Base-by-base conservation (phyloP, 2,797 vertebrate species). In the Sebastes kiyomatsui region DNA sequence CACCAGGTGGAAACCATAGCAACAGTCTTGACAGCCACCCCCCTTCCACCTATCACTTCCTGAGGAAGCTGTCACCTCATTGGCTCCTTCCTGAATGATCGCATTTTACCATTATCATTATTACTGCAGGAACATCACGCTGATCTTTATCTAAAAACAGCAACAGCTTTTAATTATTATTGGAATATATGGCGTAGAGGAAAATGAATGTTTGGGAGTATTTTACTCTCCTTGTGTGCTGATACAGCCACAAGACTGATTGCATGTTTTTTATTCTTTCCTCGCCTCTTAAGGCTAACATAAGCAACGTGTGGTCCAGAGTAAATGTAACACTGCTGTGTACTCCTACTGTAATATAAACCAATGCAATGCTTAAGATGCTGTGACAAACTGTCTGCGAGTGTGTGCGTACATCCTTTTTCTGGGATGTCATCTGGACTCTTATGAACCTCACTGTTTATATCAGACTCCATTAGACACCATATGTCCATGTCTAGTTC, bases 41-140 rank as follows among this genome's bases (percentile, higher is more conserved):
- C 6, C 3, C 13, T 74, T 87, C 75, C 76, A 84, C 84, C 35
- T 65, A 70, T 83, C 73, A 75, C 85, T 87, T 94, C 91, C 93
- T 81, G 32, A 32, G 92, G 84, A 92, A 89, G 55, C 56, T 25
- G 74, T 89, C 80, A 28, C 79, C 67, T 85, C 84, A 81, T 79
- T 82, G 67, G 77, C 75, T 87, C 75, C 81, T 88, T 89, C 83
- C 87, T 91, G 49, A 79, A 76, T 88, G 14, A 86, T 35, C 25
- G 10, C 38, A 6, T 60, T 83, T 77, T 23, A 5, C 78, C 20
- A 67, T 28, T 20, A 46, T 30, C 6, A 30, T 79, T 73, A 61
- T 74, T 65, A 38, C 67, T 67, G 62, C 61, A 32, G 33, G 56
- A 25, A 35, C 20, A 4, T 81, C 22, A 30, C 5, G 2, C 12